Evolutionary conservation across 2,888 invertebrate genomes (phyloP), one percentile per base, ranked within the genome.

Genomic region (Heliothis peltigera): DNA sequence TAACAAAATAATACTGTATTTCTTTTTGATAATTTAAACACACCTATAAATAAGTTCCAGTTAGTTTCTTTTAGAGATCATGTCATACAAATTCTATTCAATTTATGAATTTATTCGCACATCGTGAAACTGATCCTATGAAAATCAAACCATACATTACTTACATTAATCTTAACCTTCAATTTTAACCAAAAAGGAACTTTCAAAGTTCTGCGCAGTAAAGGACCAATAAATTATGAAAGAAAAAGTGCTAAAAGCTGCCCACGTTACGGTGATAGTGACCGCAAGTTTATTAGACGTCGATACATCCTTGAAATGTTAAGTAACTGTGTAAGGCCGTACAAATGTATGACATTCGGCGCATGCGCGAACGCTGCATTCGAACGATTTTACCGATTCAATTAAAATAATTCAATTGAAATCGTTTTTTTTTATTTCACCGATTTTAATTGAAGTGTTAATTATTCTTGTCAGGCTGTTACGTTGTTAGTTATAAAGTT

Each of bases 291-390:
- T 65, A 64, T 76, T 76, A 73, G 77, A 60, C 48, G 21, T 19
- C 39, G 64, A 44, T 42, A 64, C 47, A 72, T 76, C 72, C 72
- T 73, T 76, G 77, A 65, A 56, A 57, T 12, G 3, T 59, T 58
- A 70, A 54, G 76, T 76, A 64, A 76, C 18, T 39, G 22, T 39
- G n/a, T 65, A 57, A 76, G 77, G 73, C 39, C 72, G 12, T 17
- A 70, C 22, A 43, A 32, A 59, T 53, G 59, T 59, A 48, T 42
- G 56, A 68, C 53, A 60, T 59, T 64, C 64, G 35, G 25, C 47
- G 28, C 47, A 52, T 52, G 15, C 55, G 39, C n/a, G 49, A 35
- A 64, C 22, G n/a, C 19, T 47, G 43, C 3, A 48, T 7, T 35
- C 49, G 28, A 62, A 44, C 19, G 3, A 12, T 68, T 53, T 46